phyloP scores from a whole-genome alignment of 1,140 invertebrate genomes.

The Drosophila bifasciata region DNA sequence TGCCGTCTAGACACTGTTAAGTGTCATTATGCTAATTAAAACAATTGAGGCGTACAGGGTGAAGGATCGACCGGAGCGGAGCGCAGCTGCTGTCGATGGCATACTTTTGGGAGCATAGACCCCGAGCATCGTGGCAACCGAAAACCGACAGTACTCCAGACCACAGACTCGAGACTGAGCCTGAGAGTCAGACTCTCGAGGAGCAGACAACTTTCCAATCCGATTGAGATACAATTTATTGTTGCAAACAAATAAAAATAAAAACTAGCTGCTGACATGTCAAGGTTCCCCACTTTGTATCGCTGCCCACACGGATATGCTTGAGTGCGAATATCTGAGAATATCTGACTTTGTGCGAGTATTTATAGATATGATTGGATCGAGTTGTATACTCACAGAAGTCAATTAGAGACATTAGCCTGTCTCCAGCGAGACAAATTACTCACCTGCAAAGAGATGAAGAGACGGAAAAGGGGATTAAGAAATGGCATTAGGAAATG shows the following conservation, averaged over 20 bases:
- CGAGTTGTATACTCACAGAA: conserved; percentile 34
- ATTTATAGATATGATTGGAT: conserved; percentile 20
- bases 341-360: conserved; percentile 20
- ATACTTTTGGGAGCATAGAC: conserved; percentile 50
- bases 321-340: conserved; percentile 38
- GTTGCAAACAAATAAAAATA: background rate
- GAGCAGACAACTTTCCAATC: conserved; percentile 40
- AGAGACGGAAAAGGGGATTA: conserved; percentile 35
- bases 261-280: conserved; percentile 36
- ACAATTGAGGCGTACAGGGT: conserved; percentile 26
- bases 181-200: background rate
- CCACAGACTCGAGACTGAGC: too few species aligned
- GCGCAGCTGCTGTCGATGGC: conserved; percentile 7
- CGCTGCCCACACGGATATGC: conserved; percentile 69
- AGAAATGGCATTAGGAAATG: conserved; percentile 16
- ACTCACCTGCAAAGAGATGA: conserved; percentile 69
- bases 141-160: background rate
- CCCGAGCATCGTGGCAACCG: background rate
- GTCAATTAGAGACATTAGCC: conserved; percentile 64
- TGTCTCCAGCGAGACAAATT: conserved; percentile 45
- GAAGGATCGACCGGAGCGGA: conserved; percentile 10
- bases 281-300: conserved; percentile 45
- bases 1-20: conserved; percentile 67
- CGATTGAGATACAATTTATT: conserved; percentile 21
- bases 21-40: conserved; percentile 73